Conservation (phyloP, 1,140 invertebrate genomes). For the Pogonus chalceus region DNA sequence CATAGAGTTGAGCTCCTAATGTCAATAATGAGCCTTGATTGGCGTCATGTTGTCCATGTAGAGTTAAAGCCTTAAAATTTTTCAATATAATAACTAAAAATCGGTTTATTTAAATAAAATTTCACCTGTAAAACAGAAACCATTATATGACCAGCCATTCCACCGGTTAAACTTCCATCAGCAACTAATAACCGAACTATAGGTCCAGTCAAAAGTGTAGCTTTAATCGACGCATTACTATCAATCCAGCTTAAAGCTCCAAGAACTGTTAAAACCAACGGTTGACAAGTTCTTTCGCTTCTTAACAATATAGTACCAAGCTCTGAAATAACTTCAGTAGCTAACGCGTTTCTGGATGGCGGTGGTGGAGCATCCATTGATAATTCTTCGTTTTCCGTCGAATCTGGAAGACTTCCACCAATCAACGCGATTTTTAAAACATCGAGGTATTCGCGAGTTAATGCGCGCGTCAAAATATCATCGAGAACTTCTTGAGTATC, state of each 20-base stretch:
- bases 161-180: conserved; percentile 49
- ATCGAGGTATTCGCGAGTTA: conserved; percentile 82
- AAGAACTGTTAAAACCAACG: conserved; percentile 51
- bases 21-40: conserved; percentile 62
- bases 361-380: conserved; percentile 46
- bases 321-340: conserved; percentile 60
- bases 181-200: conserved; percentile 49
- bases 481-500: conserved; percentile 81
- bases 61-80: conserved; percentile 47
- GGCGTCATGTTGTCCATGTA: conserved; percentile 76
- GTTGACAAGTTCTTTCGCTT: conserved; percentile 52
- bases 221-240: conserved; percentile 65
- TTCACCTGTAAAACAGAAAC: conserved; percentile 49
- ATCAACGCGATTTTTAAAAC: conserved; percentile 59
- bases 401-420: conserved; percentile 40
- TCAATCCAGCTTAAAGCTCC: conserved; percentile 78
- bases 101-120: not conserved
- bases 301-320: conserved; percentile 56
- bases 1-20: conserved; percentile 68
- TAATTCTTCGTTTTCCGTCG: conserved; percentile 59
- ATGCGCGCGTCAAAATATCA: conserved; percentile 74
- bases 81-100: not conserved
- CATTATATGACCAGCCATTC: conserved; percentile 59
- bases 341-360: conserved; percentile 41
- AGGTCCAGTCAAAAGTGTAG: conserved; percentile 54